Percentiles rank a stretch among this genome's conserved stretches.
Conservation (phyloP, 2,888 invertebrate genomes). For the Lathronympha strigana region DNA sequence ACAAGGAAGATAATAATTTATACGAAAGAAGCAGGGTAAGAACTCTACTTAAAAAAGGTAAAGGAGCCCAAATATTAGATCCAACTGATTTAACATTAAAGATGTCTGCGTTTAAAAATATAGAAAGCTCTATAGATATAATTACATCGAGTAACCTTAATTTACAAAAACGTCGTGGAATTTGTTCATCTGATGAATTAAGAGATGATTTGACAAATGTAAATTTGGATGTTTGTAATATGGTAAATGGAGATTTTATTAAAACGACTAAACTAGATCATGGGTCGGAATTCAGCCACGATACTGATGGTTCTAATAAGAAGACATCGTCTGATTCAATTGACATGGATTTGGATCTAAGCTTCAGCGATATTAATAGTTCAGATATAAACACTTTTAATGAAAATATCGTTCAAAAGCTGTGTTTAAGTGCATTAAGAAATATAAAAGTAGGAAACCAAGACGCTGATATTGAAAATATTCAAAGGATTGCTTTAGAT, state of each 20-base stretch:
- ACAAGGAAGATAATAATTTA: slow-evolving; percentile 56
- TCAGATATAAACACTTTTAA: slow-evolving; percentile 82
- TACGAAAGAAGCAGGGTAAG: slow-evolving; percentile 52
- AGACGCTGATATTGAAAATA: slow-evolving; percentile 82
- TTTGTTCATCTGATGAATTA: slow-evolving; percentile 82
- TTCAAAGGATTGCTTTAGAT: slow-evolving; percentile 81
- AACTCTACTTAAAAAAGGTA: slow-evolving; percentile 42
- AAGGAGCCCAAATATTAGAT: slow-evolving; percentile 69
- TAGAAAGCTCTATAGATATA: slow-evolving; percentile 78
- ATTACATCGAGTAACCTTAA: slow-evolving; percentile 73
- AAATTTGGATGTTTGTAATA: slow-evolving; percentile 65
- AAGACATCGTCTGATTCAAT: slow-evolving; percentile 82
- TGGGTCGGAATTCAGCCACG: slow-evolving; percentile 75
- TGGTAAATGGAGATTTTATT: slow-evolving; percentile 66
- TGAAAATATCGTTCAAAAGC: slow-evolving; percentile 82
- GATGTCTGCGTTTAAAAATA: slow-evolving; percentile 68
- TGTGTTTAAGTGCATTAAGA: slow-evolving; percentile 80
- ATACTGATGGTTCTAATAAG: slow-evolving; percentile 77
- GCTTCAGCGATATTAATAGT: slow-evolving; percentile 82
- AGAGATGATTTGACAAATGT: slow-evolving; percentile 71
- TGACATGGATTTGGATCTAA: slow-evolving; percentile 81
- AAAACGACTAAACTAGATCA: slow-evolving; percentile 72
- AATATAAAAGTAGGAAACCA: slow-evolving; percentile 83
- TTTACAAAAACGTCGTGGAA: slow-evolving; percentile 82
- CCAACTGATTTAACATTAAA: slow-evolving; percentile 79